Evolutionary conservation across 2,888 invertebrate species (phyloP), one percentile per base, ranked within the genome.

Genomic region (Dicyrtomina minuta): DNA sequence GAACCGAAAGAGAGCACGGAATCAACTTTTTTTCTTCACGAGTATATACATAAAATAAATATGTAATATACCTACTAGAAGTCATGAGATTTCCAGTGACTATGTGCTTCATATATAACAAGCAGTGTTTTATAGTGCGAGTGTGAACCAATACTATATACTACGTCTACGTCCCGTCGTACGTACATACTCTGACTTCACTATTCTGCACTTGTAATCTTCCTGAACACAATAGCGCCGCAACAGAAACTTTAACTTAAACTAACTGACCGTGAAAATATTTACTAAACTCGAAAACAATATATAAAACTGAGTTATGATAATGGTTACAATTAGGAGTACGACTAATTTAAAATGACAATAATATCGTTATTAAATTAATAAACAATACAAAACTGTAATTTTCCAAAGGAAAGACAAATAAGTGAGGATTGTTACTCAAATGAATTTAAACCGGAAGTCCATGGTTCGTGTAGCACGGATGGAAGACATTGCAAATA

Each of bases 1-100:
- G 49, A 62, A 46, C 62, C 62, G 62, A 62, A 62, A 62, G 62
- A 62, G 62, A 62, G 62, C 62, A 62, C 33, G 62, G 62, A 62
- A 44, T 60, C 60, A 22, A 60, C 60, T 43, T 60, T 62, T 62
- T 46, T 60, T 62, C 49, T 46, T 33, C 33, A 33, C 13, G 6
- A 55, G 22, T 26, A 55, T 20, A 55, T 24, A 22, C 24, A 51
- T 51, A 24, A 51, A 51, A 51, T 51, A 20, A 51, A 24, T n/a
- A n/a, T 33, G 8, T 33, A 33, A 8, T 33, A 33, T 8, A 8
- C 4, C 33, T 33, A 33, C 4, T 33, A 33, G 33, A 5, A 33
- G 33, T 33, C 33, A 51, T 51, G 17, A 51, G 17, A 17, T 22
- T 24, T 20, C 12, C 24, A 51, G 51, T 24, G 17, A 51, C 51